Base-by-base conservation (phyloP, 2,113 vertebrate genomes). In the Psephotus haematonotus region DNA sequence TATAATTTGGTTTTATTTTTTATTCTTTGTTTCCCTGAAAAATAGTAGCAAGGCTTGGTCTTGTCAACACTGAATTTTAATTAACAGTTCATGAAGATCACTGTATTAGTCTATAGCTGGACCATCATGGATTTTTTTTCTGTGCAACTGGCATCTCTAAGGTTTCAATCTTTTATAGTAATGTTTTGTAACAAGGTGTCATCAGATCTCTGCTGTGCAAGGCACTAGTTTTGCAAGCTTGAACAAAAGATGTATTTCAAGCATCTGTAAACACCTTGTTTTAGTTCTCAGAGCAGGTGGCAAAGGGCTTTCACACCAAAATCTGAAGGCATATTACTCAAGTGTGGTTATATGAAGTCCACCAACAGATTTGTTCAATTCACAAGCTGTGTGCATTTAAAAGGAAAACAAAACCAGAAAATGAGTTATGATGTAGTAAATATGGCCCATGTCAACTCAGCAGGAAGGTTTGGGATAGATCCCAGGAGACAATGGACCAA, bases 21-120 rank as follows among this genome's bases (percentile, higher is more conserved):
- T 92, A 88, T 62, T 87, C 90, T 97, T 97, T 97, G 91, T 98
- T 97, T 97, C 69, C 55, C 80, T 86, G 67, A 96, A 97, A 95
- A 95, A 79, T 17, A 78, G 90, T 89, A 84, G 62, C 82, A 62
- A 93, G 55, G 37, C 60, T 95, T 72, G 49, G 81, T 94, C 60
- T 49, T 87, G 92, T 86, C 91, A 87, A 72, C 13, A 0, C 63
- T 92, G 91, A 88, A 94, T 97, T 96, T 94, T 91, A 95, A 84
- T 95, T 88, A 87, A 63, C 60, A 76, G 84, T 74, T 95, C 67
- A 65, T 84, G 79, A 79, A 81, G 92, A 96, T 83, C 81, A 81
- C 60, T 83, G 47, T 49, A 90, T 94, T 91, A 92, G 79, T 83
- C 77, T 83, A 64, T 93, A 87, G 60, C 74, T 93, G 88, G 72